Evolutionary conservation across 2,797 vertebrate species (phyloP).

Genomic region (Chelonia mydas): DNA sequence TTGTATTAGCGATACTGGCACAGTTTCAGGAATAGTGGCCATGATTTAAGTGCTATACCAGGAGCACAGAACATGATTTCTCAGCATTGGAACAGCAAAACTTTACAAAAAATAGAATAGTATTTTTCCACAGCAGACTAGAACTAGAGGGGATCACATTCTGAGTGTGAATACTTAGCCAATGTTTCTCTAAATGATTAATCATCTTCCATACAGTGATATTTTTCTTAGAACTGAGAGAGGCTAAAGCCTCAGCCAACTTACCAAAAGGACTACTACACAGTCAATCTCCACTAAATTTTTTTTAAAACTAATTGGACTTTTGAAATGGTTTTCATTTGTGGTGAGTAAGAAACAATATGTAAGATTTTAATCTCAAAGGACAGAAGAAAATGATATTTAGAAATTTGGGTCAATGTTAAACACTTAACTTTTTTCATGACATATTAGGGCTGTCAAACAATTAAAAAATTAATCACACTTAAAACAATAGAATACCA

Average conservation of each 20-base stretch:
- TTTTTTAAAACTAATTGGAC: background rate
- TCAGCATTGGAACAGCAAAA: background rate
- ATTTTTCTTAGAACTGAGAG: background rate
- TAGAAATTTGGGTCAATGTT: background rate
- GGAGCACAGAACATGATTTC: background rate
- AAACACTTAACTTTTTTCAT: rapidly evolving
- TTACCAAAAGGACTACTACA: background rate
- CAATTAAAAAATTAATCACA: no score
- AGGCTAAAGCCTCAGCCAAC: background rate
- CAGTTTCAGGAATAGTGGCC: rapidly evolving
- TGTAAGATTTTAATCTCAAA: background rate
- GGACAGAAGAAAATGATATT: background rate
- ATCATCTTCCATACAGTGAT: background rate
- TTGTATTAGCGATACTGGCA: rapidly evolving
- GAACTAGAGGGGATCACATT: background rate
- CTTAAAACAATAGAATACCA: no score
- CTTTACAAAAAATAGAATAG: background rate
- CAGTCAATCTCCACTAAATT: background rate
- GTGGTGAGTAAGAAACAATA: rapidly evolving
- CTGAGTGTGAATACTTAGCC: background rate
- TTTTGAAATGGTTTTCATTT: background rate
- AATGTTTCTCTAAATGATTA: background rate
- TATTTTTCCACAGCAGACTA: background rate
- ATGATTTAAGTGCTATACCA: background rate
- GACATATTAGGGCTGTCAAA: no score